Percentiles rank a stretch among this genome's conserved stretches.
These are phyloP conservation scores for Mellivora capensis DNA, from an alignment of 2,113 vertebrate species.

Conservation along the genomic window DNA sequence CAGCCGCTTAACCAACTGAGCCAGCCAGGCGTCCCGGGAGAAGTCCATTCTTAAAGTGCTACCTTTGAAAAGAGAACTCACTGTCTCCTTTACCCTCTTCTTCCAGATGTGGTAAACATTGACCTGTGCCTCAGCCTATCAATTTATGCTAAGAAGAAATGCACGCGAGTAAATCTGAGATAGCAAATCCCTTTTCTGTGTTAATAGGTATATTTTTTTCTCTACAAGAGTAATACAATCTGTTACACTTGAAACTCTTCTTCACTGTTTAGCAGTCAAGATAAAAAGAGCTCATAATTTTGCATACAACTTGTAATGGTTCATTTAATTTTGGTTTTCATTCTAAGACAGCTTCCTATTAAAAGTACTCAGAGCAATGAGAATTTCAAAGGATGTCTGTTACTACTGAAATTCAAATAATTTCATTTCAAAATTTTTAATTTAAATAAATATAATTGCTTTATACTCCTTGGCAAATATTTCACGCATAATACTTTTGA, in stretches of 20 bases:
- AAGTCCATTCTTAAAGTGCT: not conserved
- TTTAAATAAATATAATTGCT: not conserved
- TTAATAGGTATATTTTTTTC: not conserved
- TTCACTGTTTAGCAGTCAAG: not conserved
- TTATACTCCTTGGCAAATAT: not conserved
- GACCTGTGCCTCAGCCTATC: not conserved
- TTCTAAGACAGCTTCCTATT: not conserved
- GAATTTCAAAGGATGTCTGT: not conserved
- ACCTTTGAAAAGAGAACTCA: not conserved
- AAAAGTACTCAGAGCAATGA: not conserved
- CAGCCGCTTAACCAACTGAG: too few relatives aligned
- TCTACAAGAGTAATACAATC: not conserved
- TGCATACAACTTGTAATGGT: not conserved
- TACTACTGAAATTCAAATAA: not conserved
- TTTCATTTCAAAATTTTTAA: not conserved
- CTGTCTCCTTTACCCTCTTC: not conserved
- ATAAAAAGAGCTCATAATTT: not conserved
- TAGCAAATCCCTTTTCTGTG: not conserved
- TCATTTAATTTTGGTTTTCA: not conserved
- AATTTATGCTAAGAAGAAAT: not conserved
- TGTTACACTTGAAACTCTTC: not conserved
- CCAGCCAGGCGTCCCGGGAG: too few relatives aligned
- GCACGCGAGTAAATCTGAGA: not conserved
- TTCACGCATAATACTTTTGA: not conserved
- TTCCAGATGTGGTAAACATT: not conserved